Conservation (phyloP, 2,888 invertebrate genomes). For the Ophraella communa region DNA sequence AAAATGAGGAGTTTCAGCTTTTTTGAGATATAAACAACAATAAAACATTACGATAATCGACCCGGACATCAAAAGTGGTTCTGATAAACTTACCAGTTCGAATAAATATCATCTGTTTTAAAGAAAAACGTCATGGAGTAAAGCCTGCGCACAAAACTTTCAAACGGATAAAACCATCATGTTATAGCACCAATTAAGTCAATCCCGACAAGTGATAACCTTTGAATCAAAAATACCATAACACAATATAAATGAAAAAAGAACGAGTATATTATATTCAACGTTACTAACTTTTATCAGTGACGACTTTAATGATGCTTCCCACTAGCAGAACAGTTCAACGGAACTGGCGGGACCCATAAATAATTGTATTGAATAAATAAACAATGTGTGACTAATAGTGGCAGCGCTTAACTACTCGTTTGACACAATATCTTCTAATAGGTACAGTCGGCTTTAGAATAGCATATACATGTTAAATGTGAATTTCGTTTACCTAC, state of each 20-base stretch:
- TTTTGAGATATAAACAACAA: too few relatives aligned
- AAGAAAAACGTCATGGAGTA: constrained; percentile 19
- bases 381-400: neutral
- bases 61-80: neutral
- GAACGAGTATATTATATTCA: neutral
- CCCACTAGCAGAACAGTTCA: neutral
- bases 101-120: constrained; percentile 1
- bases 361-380: neutral
- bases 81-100: constrained; percentile 3
- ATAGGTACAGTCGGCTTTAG: too few relatives aligned
- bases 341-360: neutral
- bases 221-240: constrained; percentile 13
- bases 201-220: neutral
- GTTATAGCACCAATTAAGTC: constrained; percentile 11
- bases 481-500: too few relatives aligned
- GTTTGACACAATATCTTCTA: too few relatives aligned
- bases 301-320: neutral
- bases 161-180: neutral
- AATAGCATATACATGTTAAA: too few relatives aligned
- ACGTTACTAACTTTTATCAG: neutral
- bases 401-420: neutral
- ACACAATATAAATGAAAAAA: neutral
- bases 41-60: neutral
- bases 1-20: too few relatives aligned
- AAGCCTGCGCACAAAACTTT: neutral